Evolutionary conservation across 1,140 invertebrate genomes (phyloP).

Genomic region (Aphelinus atriplicis): DNA sequence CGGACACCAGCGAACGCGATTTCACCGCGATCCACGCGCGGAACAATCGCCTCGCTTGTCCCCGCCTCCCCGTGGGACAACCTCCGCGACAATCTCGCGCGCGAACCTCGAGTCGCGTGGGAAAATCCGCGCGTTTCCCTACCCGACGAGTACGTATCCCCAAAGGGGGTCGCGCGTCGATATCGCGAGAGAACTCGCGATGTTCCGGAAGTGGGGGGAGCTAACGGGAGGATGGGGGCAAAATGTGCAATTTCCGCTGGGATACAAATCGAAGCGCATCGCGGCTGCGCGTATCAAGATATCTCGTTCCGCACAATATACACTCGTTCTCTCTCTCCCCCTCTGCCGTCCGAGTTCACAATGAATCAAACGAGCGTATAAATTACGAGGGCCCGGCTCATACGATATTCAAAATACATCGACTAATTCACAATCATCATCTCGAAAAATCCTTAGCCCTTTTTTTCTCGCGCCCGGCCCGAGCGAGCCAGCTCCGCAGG

Average conservation of each 20-base stretch:
- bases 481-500: conserved; percentile 43
- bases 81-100: too few species aligned
- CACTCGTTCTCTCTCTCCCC: too few species aligned
- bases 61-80: too few species aligned
- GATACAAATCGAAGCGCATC: too few species aligned
- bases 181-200: too few species aligned
- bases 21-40: not conserved
- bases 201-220: too few species aligned
- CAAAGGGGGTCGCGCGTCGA: too few species aligned
- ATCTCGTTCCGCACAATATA: not conserved
- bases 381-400: conserved; percentile 11
- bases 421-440: conserved; percentile 35
- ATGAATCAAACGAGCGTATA: conserved; percentile 33
- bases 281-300: not conserved
- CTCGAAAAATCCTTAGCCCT: conserved; percentile 17
- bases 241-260: too few species aligned
- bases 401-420: conserved; percentile 36
- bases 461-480: conserved; percentile 6
- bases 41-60: not conserved
- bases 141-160: too few species aligned
- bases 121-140: not conserved
- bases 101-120: not conserved
- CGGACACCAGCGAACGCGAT: not conserved
- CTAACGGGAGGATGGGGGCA: too few species aligned
- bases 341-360: not conserved